phyloP scores from a whole-genome alignment of 2,113 vertebrate genomes.

The Vidua macroura region DNA sequence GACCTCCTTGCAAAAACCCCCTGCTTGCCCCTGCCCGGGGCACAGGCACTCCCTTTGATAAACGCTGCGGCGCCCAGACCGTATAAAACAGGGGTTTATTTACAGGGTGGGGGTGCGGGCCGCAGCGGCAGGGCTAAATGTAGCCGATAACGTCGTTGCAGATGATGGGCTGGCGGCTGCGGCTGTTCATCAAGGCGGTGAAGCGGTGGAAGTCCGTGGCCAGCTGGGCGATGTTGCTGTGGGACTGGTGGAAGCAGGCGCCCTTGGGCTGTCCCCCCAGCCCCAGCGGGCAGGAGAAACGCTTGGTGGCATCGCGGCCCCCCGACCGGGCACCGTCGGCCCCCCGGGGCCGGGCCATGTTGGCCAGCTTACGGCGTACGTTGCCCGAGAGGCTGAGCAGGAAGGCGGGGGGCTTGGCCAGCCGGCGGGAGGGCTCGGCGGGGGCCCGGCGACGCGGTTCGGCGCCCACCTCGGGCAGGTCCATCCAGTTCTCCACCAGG shows the following conservation, averaged over 20 bases:
- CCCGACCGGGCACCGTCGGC: conserved; percentile 5
- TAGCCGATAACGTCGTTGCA: conserved; percentile 93
- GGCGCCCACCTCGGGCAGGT: conserved; percentile 84
- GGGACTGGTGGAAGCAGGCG: conserved; percentile 88
- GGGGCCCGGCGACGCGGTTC: conserved; percentile 73
- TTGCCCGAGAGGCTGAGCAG: conserved; percentile 86
- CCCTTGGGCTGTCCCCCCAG: conserved; percentile 76
- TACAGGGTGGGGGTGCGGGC: neutral
- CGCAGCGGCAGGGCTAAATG: conserved; percentile 66
- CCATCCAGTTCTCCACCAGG: conserved; percentile 98
- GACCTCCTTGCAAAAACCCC: fast-evolving
- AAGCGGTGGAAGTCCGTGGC: conserved; percentile 86
- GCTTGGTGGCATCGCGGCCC: conserved; percentile 71
- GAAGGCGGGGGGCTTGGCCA: conserved; percentile 87
- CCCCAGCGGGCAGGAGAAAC: conserved; percentile 88
- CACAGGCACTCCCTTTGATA: neutral
- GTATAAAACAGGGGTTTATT: conserved; percentile 55
- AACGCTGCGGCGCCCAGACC: fast-evolving
- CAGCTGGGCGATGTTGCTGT: conserved; percentile 82
- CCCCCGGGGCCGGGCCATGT: conserved; percentile 75
- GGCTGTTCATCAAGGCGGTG: conserved; percentile 89
- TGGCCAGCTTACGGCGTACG: conserved; percentile 82
- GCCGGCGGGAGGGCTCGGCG: conserved; percentile 69
- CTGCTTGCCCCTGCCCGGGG: neutral
- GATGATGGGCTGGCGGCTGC: conserved; percentile 95